Conservation (phyloP, 2,888 invertebrate species). For the Eristalis tenax region DNA sequence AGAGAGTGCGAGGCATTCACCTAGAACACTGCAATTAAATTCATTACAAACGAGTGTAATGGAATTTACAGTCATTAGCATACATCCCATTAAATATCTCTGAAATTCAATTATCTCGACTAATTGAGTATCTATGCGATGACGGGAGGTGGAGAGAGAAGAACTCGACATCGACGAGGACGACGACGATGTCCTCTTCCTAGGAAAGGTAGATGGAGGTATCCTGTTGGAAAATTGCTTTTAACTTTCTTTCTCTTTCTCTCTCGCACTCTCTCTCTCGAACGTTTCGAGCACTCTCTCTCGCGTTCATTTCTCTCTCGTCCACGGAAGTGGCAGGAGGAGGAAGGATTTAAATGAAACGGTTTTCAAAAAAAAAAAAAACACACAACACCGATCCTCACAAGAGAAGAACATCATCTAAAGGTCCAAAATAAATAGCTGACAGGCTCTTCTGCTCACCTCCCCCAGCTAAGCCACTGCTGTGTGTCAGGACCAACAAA, state of each 20-base stretch:
- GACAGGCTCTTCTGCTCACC: slow-evolving; percentile 41
- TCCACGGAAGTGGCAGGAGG: neutral
- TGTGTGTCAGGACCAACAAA: slow-evolving; percentile 14
- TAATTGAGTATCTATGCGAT: slow-evolving; percentile 71
- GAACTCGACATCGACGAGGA: neutral
- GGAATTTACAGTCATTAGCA: slow-evolving; percentile 69
- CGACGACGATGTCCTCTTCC: neutral
- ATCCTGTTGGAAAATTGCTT: neutral
- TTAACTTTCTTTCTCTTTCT: neutral
- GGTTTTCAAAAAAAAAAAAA: slow-evolving; percentile 31
- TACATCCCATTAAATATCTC: slow-evolving; percentile 71
- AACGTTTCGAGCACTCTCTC: neutral
- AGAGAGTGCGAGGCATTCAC: neutral
- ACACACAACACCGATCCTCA: slow-evolving; percentile 37
- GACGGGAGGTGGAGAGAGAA: neutral
- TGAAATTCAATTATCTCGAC: slow-evolving; percentile 71
- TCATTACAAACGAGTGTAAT: slow-evolving; percentile 67
- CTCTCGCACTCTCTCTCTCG: neutral
- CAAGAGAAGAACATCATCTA: slow-evolving; percentile 33
- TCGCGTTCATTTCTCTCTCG: neutral
- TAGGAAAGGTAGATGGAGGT: neutral
- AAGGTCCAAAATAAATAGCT: slow-evolving; percentile 70
- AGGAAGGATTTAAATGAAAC: slow-evolving; percentile 63
- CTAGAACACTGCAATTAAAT: slow-evolving; percentile 60
- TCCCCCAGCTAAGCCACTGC: slow-evolving; percentile 20